These are phyloP conservation scores for Megatriorchis doriae DNA, from an alignment of 2,113 vertebrate species.

Conservation along the genomic window DNA sequence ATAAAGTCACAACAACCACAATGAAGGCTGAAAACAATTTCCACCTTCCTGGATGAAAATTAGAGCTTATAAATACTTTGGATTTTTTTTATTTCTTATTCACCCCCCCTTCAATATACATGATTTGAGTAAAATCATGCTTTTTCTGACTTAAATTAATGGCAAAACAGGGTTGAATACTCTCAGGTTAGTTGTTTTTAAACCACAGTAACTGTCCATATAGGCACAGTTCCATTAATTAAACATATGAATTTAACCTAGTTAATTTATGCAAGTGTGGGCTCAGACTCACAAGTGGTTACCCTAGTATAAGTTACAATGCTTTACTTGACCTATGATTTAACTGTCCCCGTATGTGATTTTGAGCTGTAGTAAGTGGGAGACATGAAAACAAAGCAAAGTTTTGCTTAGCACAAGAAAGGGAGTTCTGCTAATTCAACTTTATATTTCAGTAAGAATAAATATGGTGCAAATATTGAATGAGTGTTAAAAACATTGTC, in stretches of 20 bases:
- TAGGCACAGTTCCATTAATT: not conserved
- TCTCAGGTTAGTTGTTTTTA: not conserved
- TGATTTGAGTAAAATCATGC: not conserved
- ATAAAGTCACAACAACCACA: not conserved
- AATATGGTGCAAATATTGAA: not conserved
- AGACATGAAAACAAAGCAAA: not conserved
- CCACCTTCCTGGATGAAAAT: not conserved
- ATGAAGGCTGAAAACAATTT: not conserved
- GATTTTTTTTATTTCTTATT: not conserved
- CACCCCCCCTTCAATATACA: not conserved
- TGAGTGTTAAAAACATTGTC: not conserved
- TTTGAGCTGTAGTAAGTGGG: not conserved
- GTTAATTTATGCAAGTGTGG: conserved; percentile 5
- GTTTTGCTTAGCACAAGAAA: not conserved
- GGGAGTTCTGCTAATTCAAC: not conserved
- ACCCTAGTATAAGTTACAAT: not conserved
- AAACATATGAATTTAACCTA: not conserved
- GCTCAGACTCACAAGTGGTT: not conserved
- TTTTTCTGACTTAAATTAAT: not conserved
- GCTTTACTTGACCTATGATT: not conserved
- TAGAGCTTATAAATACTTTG: not conserved
- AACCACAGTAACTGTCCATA: not conserved
- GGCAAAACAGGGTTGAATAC: not conserved
- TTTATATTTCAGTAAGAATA: not conserved
- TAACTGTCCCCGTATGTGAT: not conserved